Percentiles rank a stretch among this genome's conserved stretches.
These are phyloP conservation scores for Pediacus dermestoides DNA, from an alignment of 2,888 invertebrate species.

Conservation along the genomic window DNA sequence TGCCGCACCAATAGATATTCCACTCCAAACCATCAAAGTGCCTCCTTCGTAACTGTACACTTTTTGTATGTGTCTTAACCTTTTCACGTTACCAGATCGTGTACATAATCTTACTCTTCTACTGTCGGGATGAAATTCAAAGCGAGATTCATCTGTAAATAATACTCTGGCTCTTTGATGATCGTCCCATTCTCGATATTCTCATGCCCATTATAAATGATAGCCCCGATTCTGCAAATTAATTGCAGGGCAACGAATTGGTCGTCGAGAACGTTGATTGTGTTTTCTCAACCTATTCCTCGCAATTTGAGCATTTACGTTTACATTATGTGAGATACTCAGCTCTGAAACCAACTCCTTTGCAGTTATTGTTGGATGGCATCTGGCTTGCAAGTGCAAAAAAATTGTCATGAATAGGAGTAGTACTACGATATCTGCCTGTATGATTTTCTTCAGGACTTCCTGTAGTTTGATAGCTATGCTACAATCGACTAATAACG, in stretches of 20 bases:
- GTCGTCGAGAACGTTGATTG: neutral
- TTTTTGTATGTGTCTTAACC: slow-evolving; percentile 16
- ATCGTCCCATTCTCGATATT: neutral
- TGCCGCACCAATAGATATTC: slow-evolving; percentile 12
- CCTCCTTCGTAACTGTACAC: slow-evolving; percentile 15
- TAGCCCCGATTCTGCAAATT: neutral
- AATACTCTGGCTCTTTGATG: slow-evolving; percentile 12
- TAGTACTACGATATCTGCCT: neutral
- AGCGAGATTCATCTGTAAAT: slow-evolving; percentile 21
- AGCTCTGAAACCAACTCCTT: neutral
- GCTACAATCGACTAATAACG: too few species aligned
- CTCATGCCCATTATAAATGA: neutral
- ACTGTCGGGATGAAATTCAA: slow-evolving; percentile 15
- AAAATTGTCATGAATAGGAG: neutral
- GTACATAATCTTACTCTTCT: slow-evolving; percentile 16
- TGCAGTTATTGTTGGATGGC: neutral
- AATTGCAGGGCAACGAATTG: neutral
- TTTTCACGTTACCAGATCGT: slow-evolving; percentile 10
- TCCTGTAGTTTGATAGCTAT: neutral
- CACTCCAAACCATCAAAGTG: slow-evolving; percentile 19
- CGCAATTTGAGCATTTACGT: too few species aligned
- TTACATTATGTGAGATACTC: neutral
- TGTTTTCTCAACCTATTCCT: too few species aligned
- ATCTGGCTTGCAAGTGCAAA: neutral
- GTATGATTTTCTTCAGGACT: neutral